phyloP scores from a whole-genome alignment of 2,113 vertebrate genomes.

The Cairina moschata region DNA sequence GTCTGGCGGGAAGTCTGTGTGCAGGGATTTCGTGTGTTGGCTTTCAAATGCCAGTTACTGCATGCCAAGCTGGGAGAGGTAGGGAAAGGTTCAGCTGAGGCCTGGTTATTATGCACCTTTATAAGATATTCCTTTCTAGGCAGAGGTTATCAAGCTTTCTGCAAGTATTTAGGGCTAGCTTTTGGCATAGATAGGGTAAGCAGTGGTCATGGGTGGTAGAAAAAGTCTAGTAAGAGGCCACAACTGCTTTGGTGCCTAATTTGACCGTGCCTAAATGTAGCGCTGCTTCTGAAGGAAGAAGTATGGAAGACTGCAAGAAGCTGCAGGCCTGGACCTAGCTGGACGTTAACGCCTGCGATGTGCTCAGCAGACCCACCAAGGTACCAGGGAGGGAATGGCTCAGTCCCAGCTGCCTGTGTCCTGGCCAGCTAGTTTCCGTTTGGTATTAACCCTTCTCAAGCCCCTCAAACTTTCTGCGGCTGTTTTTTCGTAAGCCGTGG shows the following conservation, averaged over 20 bases:
- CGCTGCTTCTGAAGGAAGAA: neutral
- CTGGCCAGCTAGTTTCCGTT: neutral
- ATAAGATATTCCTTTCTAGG: neutral
- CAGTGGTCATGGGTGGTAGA: neutral
- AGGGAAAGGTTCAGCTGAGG: rapidly evolving
- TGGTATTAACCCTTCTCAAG: neutral
- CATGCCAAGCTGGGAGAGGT: neutral
- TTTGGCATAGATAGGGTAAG: neutral
- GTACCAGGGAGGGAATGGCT: neutral
- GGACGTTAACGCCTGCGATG: neutral
- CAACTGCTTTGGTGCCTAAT: neutral
- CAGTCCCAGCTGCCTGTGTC: neutral
- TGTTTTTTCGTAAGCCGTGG: neutral
- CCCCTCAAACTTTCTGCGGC: neutral
- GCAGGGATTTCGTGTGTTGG: neutral
- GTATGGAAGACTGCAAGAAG: neutral
- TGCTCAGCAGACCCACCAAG: neutral
- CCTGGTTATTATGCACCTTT: no score
- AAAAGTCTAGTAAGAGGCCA: neutral
- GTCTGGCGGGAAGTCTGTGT: neutral
- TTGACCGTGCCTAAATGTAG: no score
- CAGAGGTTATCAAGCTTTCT: neutral
- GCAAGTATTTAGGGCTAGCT: neutral
- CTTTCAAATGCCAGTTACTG: neutral
- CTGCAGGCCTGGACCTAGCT: neutral